Evolutionary conservation across 2,888 invertebrate genomes (phyloP).

Genomic region (Perdita meconis): DNA sequence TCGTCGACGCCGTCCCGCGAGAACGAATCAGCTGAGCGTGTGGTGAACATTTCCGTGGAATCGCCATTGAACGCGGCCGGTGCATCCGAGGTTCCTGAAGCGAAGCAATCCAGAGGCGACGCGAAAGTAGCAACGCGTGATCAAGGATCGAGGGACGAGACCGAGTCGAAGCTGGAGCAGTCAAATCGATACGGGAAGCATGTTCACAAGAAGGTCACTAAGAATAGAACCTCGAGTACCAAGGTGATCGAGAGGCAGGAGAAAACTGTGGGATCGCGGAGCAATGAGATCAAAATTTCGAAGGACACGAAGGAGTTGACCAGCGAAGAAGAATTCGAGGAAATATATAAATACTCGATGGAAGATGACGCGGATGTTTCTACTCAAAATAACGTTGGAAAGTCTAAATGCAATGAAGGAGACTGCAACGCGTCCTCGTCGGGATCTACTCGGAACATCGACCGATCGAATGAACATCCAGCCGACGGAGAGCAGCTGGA

Average conservation of each 20-base stretch:
- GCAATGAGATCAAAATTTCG: background rate
- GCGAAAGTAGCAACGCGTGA: background rate
- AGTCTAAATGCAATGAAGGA: background rate
- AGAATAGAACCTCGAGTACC: conserved; percentile 19
- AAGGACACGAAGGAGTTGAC: conserved; percentile 11
- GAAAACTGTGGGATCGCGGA: background rate
- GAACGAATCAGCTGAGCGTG: conserved; percentile 6
- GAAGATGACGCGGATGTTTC: too few species aligned
- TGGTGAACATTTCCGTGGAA: background rate
- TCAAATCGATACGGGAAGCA: background rate
- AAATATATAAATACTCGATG: conserved; percentile 17
- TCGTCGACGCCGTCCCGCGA: conserved; percentile 2
- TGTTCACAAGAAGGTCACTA: conserved; percentile 22
- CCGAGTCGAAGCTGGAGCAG: background rate
- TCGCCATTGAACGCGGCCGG: background rate
- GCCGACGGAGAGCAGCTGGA: conserved; percentile 1
- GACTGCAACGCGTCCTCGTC: background rate
- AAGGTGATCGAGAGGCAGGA: background rate
- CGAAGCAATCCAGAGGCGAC: background rate
- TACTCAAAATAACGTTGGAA: background rate
- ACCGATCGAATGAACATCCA: background rate
- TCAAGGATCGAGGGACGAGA: background rate
- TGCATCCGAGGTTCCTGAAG: background rate
- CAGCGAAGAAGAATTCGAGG: conserved; percentile 49
- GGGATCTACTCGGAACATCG: background rate